Percentiles rank a stretch among this genome's conserved stretches.
Evolutionary conservation across 2,888 invertebrate species (phyloP).

Genomic region (Dyspetes luteomarginatus): DNA sequence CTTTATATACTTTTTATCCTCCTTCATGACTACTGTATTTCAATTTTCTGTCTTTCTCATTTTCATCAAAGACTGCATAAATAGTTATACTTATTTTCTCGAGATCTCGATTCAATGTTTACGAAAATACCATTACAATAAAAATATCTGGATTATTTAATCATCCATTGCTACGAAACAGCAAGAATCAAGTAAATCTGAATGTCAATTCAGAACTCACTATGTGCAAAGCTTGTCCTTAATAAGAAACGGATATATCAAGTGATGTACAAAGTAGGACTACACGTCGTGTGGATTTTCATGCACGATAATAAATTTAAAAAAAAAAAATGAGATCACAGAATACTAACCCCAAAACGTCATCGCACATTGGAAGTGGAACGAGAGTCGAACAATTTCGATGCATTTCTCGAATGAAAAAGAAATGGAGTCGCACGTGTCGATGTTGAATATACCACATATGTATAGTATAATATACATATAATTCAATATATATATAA

Average conservation of each 20-base stretch:
- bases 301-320: slow-evolving; percentile 1
- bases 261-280: slow-evolving; percentile 21
- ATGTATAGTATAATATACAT: too few relatives aligned
- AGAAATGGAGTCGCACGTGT: slow-evolving; percentile 35
- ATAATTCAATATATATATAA: too few relatives aligned
- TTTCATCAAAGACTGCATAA: neutral
- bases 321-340: neutral
- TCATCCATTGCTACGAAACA: too few relatives aligned
- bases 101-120: neutral
- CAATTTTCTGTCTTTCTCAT: neutral
- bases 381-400: slow-evolving; percentile 40
- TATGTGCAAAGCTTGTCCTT: neutral
- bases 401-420: slow-evolving; percentile 30
- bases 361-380: slow-evolving; percentile 39
- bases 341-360: slow-evolving; percentile 47
- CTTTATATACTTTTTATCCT: neutral
- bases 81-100: too few relatives aligned
- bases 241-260: slow-evolving; percentile 36
- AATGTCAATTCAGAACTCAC: too few relatives aligned
- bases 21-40: too few relatives aligned
- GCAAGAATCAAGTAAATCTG: too few relatives aligned
- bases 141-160: too few relatives aligned
- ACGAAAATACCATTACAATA: too few relatives aligned
- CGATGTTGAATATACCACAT: neutral
- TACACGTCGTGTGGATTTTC: slow-evolving; percentile 3